Conservation (phyloP, 1,140 invertebrate species). For the Hycleus cichorii region DNA sequence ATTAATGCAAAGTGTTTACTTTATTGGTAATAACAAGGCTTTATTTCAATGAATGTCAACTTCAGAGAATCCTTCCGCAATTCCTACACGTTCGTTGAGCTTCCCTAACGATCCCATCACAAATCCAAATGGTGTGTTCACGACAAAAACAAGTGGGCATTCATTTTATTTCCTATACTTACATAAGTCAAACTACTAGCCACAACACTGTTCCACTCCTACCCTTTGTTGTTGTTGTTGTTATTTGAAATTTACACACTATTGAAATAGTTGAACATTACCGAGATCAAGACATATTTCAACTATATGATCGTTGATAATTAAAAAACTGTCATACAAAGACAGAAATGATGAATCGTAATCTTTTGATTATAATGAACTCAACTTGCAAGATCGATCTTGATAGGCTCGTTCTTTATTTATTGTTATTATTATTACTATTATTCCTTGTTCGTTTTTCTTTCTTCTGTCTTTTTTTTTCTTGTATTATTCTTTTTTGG, state of each 20-base stretch:
- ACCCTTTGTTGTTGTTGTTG: background rate
- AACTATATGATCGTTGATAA: slow-evolving; percentile 5
- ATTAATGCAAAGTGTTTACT: slow-evolving; percentile 23
- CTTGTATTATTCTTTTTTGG: no score
- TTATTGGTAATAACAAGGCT: slow-evolving; percentile 24
- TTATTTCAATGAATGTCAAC: slow-evolving; percentile 28
- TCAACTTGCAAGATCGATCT: no score
- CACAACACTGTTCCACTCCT: background rate
- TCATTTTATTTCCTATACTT: slow-evolving; percentile 5
- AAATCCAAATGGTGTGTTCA: slow-evolving; percentile 26
- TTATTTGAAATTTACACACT: background rate
- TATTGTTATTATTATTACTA: no score
- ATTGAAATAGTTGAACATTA: background rate
- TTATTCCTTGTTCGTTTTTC: no score
- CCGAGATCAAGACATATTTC: background rate
- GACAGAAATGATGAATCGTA: no score
- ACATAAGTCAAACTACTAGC: slow-evolving; percentile 3
- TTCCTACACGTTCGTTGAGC: slow-evolving; percentile 19
- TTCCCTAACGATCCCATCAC: slow-evolving; percentile 21
- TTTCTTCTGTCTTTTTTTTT: no score
- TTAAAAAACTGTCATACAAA: slow-evolving; percentile 2
- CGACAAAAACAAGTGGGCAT: slow-evolving; percentile 25
- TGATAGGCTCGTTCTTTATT: no score
- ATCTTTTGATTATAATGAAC: no score
- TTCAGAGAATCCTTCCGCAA: slow-evolving; percentile 21